Conservation (phyloP, 2,888 invertebrate genomes). For the Thera obeliscata region DNA sequence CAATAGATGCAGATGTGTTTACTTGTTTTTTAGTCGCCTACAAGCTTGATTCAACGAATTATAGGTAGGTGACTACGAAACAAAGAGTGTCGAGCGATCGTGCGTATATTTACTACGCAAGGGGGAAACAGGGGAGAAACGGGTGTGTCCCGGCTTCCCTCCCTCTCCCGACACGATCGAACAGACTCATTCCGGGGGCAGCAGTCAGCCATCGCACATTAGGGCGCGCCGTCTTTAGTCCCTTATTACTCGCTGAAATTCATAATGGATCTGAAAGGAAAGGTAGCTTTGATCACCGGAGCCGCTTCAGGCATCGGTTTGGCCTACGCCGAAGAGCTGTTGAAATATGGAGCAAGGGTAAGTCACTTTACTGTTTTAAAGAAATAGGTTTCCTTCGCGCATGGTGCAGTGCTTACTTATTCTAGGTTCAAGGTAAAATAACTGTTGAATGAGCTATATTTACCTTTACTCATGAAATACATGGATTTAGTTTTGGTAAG, state of each 20-base stretch:
- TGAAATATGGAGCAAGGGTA: constrained; percentile 90
- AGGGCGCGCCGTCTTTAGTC: constrained; percentile 60
- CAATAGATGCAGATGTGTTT: too few relatives aligned
- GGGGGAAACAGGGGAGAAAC: constrained; percentile 64
- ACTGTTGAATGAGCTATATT: constrained; percentile 57
- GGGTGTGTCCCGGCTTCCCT: constrained; percentile 56
- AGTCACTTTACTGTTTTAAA: constrained; percentile 41
- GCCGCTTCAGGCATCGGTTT: constrained; percentile 90
- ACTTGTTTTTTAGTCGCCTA: constrained; percentile 6
- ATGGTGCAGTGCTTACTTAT: constrained; percentile 45
- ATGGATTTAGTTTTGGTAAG: not conserved
- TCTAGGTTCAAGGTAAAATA: constrained; percentile 70
- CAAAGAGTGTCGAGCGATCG: constrained; percentile 69
- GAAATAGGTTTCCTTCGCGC: constrained; percentile 43
- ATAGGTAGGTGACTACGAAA: not conserved
- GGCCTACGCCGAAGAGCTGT: constrained; percentile 88
- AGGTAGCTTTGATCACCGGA: constrained; percentile 89
- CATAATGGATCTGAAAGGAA: constrained; percentile 89
- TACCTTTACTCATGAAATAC: constrained; percentile 13
- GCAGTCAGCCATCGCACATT: constrained; percentile 60
- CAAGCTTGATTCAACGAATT: constrained; percentile 61
- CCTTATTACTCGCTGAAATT: constrained; percentile 43
- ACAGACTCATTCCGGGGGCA: constrained; percentile 60
- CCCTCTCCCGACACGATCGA: constrained; percentile 70
- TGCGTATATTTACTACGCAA: constrained; percentile 77